Evolutionary conservation across 2,797 vertebrate genomes (phyloP).

Genomic region (Synaphobranchus kaupii): DNA sequence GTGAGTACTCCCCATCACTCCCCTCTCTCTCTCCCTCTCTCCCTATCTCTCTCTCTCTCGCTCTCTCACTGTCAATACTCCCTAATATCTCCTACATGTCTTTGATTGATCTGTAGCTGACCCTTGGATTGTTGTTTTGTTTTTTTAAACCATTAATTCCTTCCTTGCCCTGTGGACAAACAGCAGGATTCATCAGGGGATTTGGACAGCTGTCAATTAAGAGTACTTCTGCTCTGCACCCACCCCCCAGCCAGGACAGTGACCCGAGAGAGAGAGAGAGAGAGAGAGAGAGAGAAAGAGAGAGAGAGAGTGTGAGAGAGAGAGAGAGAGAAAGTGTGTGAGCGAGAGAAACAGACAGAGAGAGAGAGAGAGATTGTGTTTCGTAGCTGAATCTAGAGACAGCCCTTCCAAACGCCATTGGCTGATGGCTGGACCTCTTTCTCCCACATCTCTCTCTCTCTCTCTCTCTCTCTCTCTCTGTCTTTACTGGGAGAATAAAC

Average conservation of each 20-base stretch:
- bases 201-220: slow-evolving; percentile 74
- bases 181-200: slow-evolving; percentile 54
- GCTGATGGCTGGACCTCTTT: not conserved
- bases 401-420: not conserved
- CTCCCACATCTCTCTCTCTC: not conserved
- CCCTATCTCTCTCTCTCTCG: slow-evolving; percentile 11
- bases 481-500: not conserved
- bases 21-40: not conserved
- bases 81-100: not conserved
- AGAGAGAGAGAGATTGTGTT: not conserved
- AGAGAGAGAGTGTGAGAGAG: not conserved
- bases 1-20: not conserved
- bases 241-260: too few species aligned
- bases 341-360: not conserved
- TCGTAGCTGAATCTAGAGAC: not conserved
- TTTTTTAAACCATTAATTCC: not conserved
- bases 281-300: not conserved
- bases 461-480: too few species aligned
- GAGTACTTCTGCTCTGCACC: slow-evolving; percentile 52
- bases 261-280: not conserved
- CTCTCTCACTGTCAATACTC: slow-evolving; percentile 37
- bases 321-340: not conserved
- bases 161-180: not conserved
- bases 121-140: not conserved
- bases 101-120: not conserved